phyloP scores from a whole-genome alignment of 1,140 invertebrate genomes.

The Linepithema humile region DNA sequence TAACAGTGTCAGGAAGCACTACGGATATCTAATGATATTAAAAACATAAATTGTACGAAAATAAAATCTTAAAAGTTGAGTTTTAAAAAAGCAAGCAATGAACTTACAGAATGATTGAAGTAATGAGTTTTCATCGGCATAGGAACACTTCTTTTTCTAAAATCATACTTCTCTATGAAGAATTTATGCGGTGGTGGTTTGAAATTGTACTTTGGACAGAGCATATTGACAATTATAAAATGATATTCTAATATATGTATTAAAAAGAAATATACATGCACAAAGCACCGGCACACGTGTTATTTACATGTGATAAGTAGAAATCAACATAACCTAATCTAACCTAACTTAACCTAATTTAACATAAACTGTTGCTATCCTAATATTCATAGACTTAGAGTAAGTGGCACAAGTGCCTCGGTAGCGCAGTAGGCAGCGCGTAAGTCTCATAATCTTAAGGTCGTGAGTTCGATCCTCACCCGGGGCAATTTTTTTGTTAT shows the following conservation, averaged over 20 bases:
- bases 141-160: conserved; percentile 62
- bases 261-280: not conserved
- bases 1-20: conserved; percentile 83
- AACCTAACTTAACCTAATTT: not conserved
- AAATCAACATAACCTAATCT: not conserved
- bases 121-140: conserved; percentile 79
- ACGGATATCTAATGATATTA: conserved; percentile 84
- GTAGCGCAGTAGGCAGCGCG: conserved; percentile 96
- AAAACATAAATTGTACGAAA: conserved; percentile 73
- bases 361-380: not conserved
- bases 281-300: not conserved
- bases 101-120: conserved; percentile 85
- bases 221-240: conserved; percentile 77
- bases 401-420: conserved; percentile 85
- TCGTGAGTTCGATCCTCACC: conserved; percentile 98
- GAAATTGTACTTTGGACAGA: conserved; percentile 85
- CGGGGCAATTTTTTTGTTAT: conserved; percentile 89
- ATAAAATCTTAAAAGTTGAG: conserved; percentile 72
- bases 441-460: too few species aligned
- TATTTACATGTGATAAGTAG: not conserved
- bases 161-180: conserved; percentile 70
- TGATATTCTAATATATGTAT: not conserved
- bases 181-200: conserved; percentile 79
- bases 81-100: conserved; percentile 57
- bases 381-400: not conserved